A percentile compares a stretch with the other conserved stretches of the same genome.
phyloP scores from a whole-genome alignment of 92 coral and sea anemone genomes.

The Heteractis magnifica region DNA sequence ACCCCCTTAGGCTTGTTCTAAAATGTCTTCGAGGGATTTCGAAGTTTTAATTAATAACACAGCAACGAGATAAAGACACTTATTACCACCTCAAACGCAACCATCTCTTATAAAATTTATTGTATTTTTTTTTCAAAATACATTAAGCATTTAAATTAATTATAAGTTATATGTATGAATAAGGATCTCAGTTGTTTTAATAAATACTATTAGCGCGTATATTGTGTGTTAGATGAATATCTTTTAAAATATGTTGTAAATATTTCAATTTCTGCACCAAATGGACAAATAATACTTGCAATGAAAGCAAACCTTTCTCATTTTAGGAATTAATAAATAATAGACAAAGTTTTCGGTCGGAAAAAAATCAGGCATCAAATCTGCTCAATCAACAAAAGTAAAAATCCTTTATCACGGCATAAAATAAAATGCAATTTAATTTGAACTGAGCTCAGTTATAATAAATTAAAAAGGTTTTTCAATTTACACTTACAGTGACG shows the following conservation, averaged over 20 bases:
- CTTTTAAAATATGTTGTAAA: not conserved
- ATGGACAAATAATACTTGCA: not conserved
- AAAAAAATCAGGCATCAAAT: not conserved
- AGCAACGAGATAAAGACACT: no score
- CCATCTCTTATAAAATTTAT: not conserved
- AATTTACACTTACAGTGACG: not conserved
- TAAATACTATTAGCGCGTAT: not conserved
- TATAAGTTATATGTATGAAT: not conserved
- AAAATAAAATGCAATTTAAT: not conserved
- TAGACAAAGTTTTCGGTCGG: not conserved
- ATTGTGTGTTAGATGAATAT: not conserved
- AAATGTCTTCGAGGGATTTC: no score
- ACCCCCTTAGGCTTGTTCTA: no score
- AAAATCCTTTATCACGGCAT: not conserved
- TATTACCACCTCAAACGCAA: not conserved
- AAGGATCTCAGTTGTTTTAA: not conserved
- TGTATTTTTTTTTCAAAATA: not conserved
- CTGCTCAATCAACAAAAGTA: no score
- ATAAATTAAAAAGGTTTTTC: not conserved
- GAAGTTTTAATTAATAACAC: no score
- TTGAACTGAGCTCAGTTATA: not conserved
- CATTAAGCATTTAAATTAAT: not conserved
- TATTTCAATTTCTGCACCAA: not conserved
- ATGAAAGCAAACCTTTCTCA: not conserved
- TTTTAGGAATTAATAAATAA: not conserved